Percentiles rank a stretch among this genome's conserved stretches.
Conservation (phyloP, 2,797 vertebrate genomes). For the Tadarida brasiliensis region DNA sequence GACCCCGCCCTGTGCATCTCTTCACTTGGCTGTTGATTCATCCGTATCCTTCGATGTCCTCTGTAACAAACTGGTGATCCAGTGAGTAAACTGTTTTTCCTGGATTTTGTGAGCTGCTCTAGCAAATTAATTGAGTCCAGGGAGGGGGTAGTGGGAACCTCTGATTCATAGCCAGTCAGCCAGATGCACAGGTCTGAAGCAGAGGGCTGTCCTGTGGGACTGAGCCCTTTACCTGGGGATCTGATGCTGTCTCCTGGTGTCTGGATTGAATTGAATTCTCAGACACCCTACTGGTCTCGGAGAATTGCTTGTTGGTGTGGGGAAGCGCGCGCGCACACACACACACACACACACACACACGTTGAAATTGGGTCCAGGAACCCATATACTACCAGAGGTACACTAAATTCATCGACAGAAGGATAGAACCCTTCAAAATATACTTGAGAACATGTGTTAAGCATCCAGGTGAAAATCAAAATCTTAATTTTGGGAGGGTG, state of each 20-base stretch:
- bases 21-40: too few species aligned
- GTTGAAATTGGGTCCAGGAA: not conserved
- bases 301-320: not conserved
- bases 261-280: not conserved
- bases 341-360: not conserved
- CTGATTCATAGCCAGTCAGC: too few species aligned
- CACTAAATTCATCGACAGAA: not conserved
- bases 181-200: too few species aligned
- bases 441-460: not conserved
- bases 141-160: not conserved
- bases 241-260: not conserved
- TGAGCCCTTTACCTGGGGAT: not conserved
- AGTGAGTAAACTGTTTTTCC: not conserved
- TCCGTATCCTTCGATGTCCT: too few species aligned
- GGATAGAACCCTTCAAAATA: not conserved
- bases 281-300: not conserved
- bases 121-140: not conserved
- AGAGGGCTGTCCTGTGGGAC: too few species aligned
- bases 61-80: too few species aligned
- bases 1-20: not conserved
- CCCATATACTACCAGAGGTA: not conserved
- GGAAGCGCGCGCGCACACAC: not conserved
- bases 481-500: not conserved
- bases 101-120: not conserved
- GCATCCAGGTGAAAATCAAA: constrained; percentile 36